Evolutionary conservation across 2,888 invertebrate genomes (phyloP).

Genomic region (Liodrosophila aerea): DNA sequence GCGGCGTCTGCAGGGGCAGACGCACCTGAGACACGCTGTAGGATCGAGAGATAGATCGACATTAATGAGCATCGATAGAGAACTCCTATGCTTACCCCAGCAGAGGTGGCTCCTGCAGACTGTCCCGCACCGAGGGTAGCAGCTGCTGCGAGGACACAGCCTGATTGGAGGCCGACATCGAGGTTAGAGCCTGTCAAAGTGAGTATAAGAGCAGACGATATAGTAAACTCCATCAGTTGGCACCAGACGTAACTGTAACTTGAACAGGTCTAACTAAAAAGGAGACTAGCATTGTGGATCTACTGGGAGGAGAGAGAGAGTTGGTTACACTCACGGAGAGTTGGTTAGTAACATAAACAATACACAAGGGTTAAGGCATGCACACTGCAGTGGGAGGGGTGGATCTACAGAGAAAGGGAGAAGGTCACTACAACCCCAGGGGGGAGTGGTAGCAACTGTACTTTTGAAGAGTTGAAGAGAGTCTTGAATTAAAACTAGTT

Average conservation of each 20-base stretch:
- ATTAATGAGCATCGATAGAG: too few species aligned
- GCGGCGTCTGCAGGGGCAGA: constrained; percentile 78
- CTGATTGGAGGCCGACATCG: constrained; percentile 86
- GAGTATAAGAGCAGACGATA: constrained; percentile 8
- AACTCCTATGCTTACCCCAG: constrained; percentile 83
- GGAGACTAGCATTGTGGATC: too few species aligned
- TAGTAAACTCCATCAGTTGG: constrained; percentile 2
- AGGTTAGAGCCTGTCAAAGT: constrained; percentile 80
- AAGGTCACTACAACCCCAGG: too few species aligned
- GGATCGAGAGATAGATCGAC: background rate
- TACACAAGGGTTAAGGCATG: too few species aligned
- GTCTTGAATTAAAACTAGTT: too few species aligned
- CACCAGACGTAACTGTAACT: constrained; percentile 26
- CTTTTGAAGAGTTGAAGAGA: too few species aligned
- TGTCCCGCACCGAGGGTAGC: constrained; percentile 87
- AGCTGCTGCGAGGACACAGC: constrained; percentile 84
- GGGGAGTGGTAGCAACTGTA: too few species aligned
- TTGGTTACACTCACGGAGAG: background rate
- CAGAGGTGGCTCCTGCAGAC: constrained; percentile 85
- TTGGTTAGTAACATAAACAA: constrained; percentile 5
- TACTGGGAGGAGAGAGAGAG: constrained; percentile 38
- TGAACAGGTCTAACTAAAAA: constrained; percentile 38
- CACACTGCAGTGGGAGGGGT: too few species aligned
- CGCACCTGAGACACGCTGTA: constrained; percentile 80
- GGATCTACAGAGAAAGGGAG: too few species aligned